Evolutionary conservation across 2,113 vertebrate genomes (phyloP).

Genomic region (Myotis yumanensis): DNA sequence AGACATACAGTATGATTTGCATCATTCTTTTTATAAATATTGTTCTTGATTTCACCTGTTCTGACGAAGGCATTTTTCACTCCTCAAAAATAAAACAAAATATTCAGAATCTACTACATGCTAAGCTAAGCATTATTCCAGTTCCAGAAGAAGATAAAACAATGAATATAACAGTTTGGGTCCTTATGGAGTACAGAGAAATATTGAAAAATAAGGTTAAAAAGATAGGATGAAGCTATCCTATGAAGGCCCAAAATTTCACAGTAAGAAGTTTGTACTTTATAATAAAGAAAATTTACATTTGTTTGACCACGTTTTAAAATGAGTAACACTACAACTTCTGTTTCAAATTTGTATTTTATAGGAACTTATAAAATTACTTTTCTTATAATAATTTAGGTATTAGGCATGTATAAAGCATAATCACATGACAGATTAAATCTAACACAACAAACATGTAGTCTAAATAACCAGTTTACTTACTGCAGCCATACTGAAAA

Average conservation of each 20-base stretch:
- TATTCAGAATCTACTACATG: not conserved
- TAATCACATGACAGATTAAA: constrained; percentile 1
- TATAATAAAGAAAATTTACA: not conserved
- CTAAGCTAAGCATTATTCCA: not conserved
- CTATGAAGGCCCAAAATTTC: not conserved
- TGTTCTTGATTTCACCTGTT: not conserved
- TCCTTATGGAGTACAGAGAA: not conserved
- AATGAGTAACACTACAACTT: not conserved
- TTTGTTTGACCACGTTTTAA: not conserved
- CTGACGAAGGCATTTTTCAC: not conserved
- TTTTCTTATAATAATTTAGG: not conserved
- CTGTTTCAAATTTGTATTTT: not conserved
- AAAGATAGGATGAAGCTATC: not conserved
- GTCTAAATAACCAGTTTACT: not conserved
- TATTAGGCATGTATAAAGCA: not conserved
- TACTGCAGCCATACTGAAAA: not conserved
- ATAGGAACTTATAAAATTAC: not conserved
- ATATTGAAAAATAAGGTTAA: not conserved
- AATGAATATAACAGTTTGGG: not conserved
- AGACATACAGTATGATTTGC: not conserved
- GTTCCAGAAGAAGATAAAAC: not conserved
- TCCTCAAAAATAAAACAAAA: not conserved
- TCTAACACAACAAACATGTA: not conserved
- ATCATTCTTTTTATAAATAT: not conserved
- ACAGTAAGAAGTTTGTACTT: not conserved